Base-by-base conservation (phyloP, 2,797 vertebrate genomes). In the Smutsia temminckii region DNA sequence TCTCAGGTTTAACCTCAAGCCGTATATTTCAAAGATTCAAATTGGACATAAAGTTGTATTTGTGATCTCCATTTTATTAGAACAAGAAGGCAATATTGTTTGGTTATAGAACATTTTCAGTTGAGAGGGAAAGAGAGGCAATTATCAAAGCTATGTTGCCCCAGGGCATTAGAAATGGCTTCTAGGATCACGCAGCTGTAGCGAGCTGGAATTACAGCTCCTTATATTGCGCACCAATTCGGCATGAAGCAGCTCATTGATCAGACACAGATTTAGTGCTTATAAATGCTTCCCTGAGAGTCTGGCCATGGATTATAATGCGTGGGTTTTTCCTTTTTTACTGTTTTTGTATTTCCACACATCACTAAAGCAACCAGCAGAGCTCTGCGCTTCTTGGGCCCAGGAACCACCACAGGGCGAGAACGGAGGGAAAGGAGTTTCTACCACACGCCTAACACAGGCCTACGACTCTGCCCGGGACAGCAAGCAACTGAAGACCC, bases 21-120 rank as follows among this genome's bases (percentile, higher is more conserved):
- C 37, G 59, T 20, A 21, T 29, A 77, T 64, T 74, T 57, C 59
- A 64, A n/a, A 63, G 74, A 89, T 68, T 85, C 20, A 49, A 87
- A 55, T 14, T 87, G n/a, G 53, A 68, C 37, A 61, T 46, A 29
- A 55, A 92, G 92, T 51, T 57, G 29, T 21, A 1, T n/a, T 89
- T 88, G 21, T 64, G 78, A 64, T 79, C 27, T 53, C 46, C 34
- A 49, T 77, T 88, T 53, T 88, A 92, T 91, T 81, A 66, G 63
- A 87, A 80, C 34, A 77, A 85, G 66, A 86, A 75, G 42, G 51
- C 21, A 68, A 85, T 78, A 21, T 46, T 85, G 61, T 89, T 66
- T 85, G 37, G 20, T 49, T 90, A 46, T 7, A 71, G n/a, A 96
- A 89, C 55, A 64, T 29, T 85, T 93, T 78, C 72, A 63, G 68